Conservation (phyloP, 2,797 vertebrate genomes). For the Macropodus opercularis region DNA sequence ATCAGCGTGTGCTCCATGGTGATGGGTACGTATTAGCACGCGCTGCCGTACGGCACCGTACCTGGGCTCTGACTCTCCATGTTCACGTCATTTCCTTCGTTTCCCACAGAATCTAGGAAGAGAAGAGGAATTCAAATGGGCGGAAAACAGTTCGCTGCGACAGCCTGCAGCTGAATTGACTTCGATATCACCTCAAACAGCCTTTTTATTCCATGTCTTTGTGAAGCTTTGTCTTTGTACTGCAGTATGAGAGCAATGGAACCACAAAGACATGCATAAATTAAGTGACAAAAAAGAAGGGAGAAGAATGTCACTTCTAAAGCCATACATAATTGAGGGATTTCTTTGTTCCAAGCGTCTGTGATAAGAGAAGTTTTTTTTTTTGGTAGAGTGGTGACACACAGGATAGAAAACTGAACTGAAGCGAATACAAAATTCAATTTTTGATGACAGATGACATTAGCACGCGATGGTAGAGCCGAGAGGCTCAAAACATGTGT, state of each 20-base stretch:
- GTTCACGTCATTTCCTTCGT: slow-evolving; percentile 62
- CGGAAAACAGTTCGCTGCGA: slow-evolving; percentile 48
- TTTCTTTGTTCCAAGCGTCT: slow-evolving; percentile 73
- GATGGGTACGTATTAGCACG: slow-evolving; percentile 17
- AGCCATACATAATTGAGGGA: slow-evolving; percentile 80
- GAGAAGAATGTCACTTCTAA: slow-evolving; percentile 76
- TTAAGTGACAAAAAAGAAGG: slow-evolving; percentile 71
- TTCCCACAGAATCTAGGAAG: slow-evolving; percentile 53
- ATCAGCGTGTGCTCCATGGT: slow-evolving; percentile 27
- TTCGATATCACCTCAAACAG: slow-evolving; percentile 73
- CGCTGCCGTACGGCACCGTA: slow-evolving; percentile 34
- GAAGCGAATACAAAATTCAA: slow-evolving; percentile 64
- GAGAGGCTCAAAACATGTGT: slow-evolving; percentile 57
- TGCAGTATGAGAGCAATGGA: slow-evolving; percentile 72
- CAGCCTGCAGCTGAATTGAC: slow-evolving; percentile 47
- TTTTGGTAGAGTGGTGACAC: slow-evolving; percentile 44
- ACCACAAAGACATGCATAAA: slow-evolving; percentile 80
- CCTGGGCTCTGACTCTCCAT: slow-evolving; percentile 75
- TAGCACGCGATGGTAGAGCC: slow-evolving; percentile 52
- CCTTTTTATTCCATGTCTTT: slow-evolving; percentile 70
- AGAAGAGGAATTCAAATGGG: slow-evolving; percentile 40
- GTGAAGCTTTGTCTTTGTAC: slow-evolving; percentile 71
- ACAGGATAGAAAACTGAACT: slow-evolving; percentile 60
- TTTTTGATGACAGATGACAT: slow-evolving; percentile 76
- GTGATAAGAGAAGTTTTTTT: slow-evolving; percentile 74